Evolutionary conservation across 2,113 vertebrate species (phyloP).

Genomic region (Eira barbara): DNA sequence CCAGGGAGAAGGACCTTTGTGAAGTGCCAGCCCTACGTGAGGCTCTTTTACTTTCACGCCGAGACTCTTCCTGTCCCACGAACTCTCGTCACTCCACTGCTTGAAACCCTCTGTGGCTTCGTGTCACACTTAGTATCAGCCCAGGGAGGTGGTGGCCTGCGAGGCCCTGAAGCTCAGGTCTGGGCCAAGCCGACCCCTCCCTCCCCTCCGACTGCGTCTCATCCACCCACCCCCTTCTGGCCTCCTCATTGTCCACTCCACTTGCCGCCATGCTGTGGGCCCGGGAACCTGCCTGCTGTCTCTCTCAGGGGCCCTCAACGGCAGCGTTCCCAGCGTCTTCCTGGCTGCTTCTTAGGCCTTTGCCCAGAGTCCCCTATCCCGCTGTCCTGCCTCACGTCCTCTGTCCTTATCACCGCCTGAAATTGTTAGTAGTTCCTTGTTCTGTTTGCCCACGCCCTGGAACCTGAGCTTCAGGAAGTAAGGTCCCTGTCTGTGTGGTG

Average conservation of each 20-base stretch:
- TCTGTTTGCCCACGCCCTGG: not conserved
- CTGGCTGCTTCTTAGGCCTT: not conserved
- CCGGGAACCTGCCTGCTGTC: not conserved
- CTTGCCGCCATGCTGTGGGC: accelerated
- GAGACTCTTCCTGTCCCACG: not conserved
- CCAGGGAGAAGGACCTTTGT: not conserved
- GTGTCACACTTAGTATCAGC: not conserved
- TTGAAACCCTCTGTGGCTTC: not conserved
- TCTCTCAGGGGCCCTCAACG: not conserved
- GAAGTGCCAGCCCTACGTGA: not conserved
- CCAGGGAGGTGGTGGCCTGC: not conserved
- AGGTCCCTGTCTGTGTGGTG: not conserved
- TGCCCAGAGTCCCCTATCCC: not conserved
- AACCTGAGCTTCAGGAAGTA: not conserved
- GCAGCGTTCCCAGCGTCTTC: not conserved
- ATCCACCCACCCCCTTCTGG: not conserved
- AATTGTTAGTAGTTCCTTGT: not conserved
- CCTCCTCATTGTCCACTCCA: not conserved
- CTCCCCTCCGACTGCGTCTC: no score
- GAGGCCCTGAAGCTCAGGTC: not conserved
- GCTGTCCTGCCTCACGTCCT: not conserved
- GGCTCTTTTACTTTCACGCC: not conserved
- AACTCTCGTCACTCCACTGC: not conserved
- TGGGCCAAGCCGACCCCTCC: no score
- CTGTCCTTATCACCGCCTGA: not conserved